Evolutionary conservation across 2,797 vertebrate species (phyloP).

Genomic region (Arnoldichthys spilopterus): DNA sequence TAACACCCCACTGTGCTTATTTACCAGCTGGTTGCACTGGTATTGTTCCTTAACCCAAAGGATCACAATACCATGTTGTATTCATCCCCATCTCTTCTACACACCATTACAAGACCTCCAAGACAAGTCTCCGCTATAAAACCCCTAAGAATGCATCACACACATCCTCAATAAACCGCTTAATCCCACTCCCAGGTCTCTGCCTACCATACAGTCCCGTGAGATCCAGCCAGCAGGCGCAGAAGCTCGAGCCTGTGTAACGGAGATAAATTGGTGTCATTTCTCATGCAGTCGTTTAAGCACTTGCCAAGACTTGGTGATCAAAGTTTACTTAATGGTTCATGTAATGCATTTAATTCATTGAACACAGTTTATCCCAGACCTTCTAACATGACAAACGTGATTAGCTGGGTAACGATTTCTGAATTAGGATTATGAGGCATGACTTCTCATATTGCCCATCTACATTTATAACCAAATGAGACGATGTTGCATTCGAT

Average conservation of each 20-base stretch:
- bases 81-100: slow-evolving; percentile 22
- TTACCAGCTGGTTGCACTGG: not conserved
- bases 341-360: slow-evolving; percentile 24
- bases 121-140: not conserved
- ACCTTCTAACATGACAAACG: slow-evolving; percentile 10
- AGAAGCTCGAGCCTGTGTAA: slow-evolving; percentile 29
- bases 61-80: not conserved
- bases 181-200: slow-evolving; percentile 36
- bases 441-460: not conserved
- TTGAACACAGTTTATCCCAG: slow-evolving; percentile 11
- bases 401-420: slow-evolving; percentile 30
- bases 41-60: not conserved
- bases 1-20: too few relatives aligned
- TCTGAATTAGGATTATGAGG: slow-evolving; percentile 18
- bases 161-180: not conserved
- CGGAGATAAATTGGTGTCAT: slow-evolving; percentile 44
- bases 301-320: slow-evolving; percentile 19
- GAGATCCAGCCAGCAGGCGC: not conserved
- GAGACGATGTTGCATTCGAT: not conserved
- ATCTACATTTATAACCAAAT: slow-evolving; percentile 3
- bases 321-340: slow-evolving; percentile 43
- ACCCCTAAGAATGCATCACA: slow-evolving; percentile 21
- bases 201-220: slow-evolving; percentile 26
- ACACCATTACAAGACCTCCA: slow-evolving; percentile 9
- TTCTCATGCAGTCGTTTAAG: slow-evolving; percentile 15